Percentiles rank a stretch among this genome's conserved stretches.
Conservation (phyloP, 2,113 vertebrate species). For the Tenebrosternarchus preto region DNA sequence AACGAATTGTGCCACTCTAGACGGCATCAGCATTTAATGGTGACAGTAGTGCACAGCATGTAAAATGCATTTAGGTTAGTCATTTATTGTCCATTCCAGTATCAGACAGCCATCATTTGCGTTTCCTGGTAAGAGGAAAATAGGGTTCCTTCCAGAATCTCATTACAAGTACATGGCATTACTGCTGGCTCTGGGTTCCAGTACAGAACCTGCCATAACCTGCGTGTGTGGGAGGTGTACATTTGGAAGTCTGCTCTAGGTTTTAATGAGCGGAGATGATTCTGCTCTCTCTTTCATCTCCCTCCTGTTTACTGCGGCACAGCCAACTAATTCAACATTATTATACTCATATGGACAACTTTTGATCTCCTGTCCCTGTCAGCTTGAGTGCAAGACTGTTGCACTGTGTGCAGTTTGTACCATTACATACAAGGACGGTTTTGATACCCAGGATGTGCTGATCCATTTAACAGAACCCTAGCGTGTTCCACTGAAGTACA, state of each 20-base stretch:
- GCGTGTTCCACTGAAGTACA: no score
- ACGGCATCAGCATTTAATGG: neutral
- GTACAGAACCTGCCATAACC: neutral
- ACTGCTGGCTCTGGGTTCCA: neutral
- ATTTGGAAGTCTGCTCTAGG: neutral
- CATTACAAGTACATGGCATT: neutral
- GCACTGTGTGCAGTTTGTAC: neutral
- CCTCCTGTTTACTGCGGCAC: neutral
- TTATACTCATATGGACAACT: slow-evolving; percentile 15
- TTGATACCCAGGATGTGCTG: neutral
- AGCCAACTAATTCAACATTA: slow-evolving; percentile 30
- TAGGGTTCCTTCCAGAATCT: neutral
- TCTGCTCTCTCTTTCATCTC: slow-evolving; percentile 17
- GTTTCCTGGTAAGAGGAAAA: neutral
- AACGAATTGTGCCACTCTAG: neutral
- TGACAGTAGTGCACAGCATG: neutral
- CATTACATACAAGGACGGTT: neutral
- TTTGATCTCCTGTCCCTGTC: neutral
- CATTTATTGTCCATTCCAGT: neutral
- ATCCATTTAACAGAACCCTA: neutral
- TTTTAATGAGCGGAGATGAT: slow-evolving; percentile 19
- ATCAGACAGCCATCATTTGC: no score
- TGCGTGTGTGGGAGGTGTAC: neutral
- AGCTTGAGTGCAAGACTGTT: neutral
- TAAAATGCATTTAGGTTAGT: no score